phyloP scores from a whole-genome alignment of 2,888 invertebrate species.

The Drosophila melanosoma region DNA sequence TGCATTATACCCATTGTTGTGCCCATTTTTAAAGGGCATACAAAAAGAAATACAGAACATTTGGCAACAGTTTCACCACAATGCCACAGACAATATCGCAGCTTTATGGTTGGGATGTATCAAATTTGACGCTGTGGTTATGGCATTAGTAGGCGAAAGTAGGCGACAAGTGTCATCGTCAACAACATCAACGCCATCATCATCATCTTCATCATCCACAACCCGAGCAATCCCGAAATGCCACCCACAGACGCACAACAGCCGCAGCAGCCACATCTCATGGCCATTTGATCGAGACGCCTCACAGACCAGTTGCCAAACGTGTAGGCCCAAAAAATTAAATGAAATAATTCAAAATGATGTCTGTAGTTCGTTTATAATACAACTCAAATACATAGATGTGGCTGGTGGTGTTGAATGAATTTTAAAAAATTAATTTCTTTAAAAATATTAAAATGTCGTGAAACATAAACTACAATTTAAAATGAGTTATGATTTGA shows the following conservation, averaged over 20 bases:
- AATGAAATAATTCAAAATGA: constrained; percentile 64
- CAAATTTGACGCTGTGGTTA: constrained; percentile 62
- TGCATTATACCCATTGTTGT: background rate
- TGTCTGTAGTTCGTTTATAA: constrained; percentile 51
- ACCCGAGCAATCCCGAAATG: constrained; percentile 55
- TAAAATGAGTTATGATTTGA: constrained; percentile 38
- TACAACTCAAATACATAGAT: constrained; percentile 43
- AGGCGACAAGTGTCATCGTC: constrained; percentile 63
- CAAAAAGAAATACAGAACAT: constrained; percentile 22
- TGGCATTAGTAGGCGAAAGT: constrained; percentile 52
- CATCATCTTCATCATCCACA: background rate
- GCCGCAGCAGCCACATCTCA: constrained; percentile 13
- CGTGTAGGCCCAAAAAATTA: constrained; percentile 33
- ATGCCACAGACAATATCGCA: constrained; percentile 29
- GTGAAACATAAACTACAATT: constrained; percentile 31
- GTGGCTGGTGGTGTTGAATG: constrained; percentile 15
- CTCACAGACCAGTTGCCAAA: constrained; percentile 61
- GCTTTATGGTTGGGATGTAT: constrained; percentile 49
- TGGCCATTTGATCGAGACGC: constrained; percentile 36
- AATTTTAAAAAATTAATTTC: constrained; percentile 54
- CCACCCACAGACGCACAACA: constrained; percentile 57
- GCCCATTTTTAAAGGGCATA: background rate
- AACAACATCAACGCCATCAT: background rate
- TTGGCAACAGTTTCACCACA: constrained; percentile 56
- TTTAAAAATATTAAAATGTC: constrained; percentile 61